Base-by-base conservation (phyloP, 2,888 invertebrate species). In the Aphodius granarius region DNA sequence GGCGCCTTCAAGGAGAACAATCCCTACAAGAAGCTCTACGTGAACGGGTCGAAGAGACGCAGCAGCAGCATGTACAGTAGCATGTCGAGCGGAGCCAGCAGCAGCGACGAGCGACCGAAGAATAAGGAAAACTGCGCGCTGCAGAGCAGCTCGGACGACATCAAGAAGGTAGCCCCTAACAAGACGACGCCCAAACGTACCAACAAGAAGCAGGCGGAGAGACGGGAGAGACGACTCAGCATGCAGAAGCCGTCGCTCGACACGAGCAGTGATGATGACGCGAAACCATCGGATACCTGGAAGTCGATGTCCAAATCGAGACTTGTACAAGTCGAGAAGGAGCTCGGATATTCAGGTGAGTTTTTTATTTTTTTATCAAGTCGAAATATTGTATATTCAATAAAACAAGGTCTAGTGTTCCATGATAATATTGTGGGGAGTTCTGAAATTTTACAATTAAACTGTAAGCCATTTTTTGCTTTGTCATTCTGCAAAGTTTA, bases 11-110 rank as follows among this genome's bases (percentile, higher is more conserved):
- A 89, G 83, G 85, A 86, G 81, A 88, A 91, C 73, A 93, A 94
- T 86, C 92, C 93, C 2, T 94, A 94, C 82, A 94, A 93, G 85
- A 93, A 93, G 85, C 89, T 92, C 79, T 95, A 94, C 85, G 91
- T 94, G 73, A 95, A 95, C 85, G 94, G 95, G 68, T 91, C 91
- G 64, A 88, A 89, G 80, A 89, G 92, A 78, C 89, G 92, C 78
- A 90, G 91, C 81, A 89, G 89, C 65, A 92, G 91, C 82, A 88
- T 93, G 79, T 93, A 91, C 81, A 89, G 88, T 63, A 92, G 93
- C 83, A 92, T 92, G 77, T 89, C 90, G 16, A 89, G 89, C 68
- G 88, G 88, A 73, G 89, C 89, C 81, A 88, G 88, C 78, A 91
- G 90, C 82, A 89, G 83, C 75, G 84, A 83, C 72, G 84, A 85